Evolutionary conservation across 2,888 invertebrate species (phyloP), one percentile per base, ranked within the genome.

Genomic region (Bursaphelenchus okinawaensis): DNA sequence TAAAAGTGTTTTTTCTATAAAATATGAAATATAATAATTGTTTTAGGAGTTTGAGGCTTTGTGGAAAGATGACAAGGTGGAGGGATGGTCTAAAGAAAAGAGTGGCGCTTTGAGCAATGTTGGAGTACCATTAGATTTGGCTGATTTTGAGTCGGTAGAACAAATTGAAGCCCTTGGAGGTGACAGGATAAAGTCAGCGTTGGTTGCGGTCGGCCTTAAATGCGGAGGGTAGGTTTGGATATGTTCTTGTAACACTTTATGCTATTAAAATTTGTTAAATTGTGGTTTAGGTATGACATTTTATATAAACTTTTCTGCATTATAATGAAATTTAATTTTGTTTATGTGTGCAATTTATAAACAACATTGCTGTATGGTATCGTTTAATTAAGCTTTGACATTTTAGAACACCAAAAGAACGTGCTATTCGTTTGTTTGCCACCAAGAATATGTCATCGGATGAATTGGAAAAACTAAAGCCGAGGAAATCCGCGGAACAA

Each of bases 81-180:
- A 93, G 16, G 98, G 94, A 29, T 98, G 96, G 95, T 90, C 92
- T 0, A 63, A 72, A 22, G 78, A 81, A 7, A 77, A 74, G 74
- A 64, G 92, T 67, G 86, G 86, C 68, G 95, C 93, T 3, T 84
- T 98, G 69, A 90, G 93, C 0, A 91, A 94, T 83, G 89, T 92
- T 6, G 95, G 95, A 22, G 96, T 96, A 4, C 93, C 94, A 86
- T 87, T 99, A 71, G 98, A 99, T 84, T 86, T 99, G n/a, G 93
- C 94, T 0, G 93, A 94, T 0, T 99, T 96, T 84, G 93, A 93
- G 0, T 93, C 93, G 22, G 91, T 92, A 89, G 92, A 93, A 85
- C 98, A 99, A 84, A 84, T 99, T 69, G 95, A 96, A 0, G 94
- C 95, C 0, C 87, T 99, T 3, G 98, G 98, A 22, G 85, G 98